Percentiles rank a stretch among this genome's conserved stretches.
Evolutionary conservation across 2,113 vertebrate species (phyloP).

Genomic region (Apodemus sylvaticus): DNA sequence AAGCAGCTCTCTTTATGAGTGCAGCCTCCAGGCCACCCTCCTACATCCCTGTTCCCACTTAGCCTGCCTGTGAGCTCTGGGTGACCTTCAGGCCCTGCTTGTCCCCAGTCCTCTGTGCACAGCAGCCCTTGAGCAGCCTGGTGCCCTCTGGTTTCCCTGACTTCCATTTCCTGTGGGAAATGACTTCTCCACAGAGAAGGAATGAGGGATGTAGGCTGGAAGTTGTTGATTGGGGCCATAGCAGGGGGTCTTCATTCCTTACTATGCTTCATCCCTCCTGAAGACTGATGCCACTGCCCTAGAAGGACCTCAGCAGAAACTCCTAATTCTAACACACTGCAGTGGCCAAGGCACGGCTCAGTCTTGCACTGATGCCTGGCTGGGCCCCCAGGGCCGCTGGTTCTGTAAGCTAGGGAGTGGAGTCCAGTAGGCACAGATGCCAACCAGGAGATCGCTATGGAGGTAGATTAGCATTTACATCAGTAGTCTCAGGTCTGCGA

Average conservation of each 20-base stretch:
- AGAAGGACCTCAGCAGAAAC: not conserved
- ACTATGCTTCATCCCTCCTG: not conserved
- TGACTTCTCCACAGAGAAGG: not conserved
- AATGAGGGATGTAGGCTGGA: not conserved
- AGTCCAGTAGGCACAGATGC: not conserved
- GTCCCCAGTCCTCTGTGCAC: not conserved
- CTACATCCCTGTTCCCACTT: not conserved
- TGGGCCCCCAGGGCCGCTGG: not conserved
- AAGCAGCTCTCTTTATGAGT: not conserved
- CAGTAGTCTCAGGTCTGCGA: not conserved
- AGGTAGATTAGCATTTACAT: not conserved
- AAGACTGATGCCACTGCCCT: not conserved
- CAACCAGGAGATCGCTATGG: not conserved
- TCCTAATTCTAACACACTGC: not conserved
- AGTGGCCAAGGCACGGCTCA: no score
- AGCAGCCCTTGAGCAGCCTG: not conserved
- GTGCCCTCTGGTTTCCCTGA: not conserved
- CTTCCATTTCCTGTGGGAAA: not conserved
- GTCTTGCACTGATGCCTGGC: accelerated
- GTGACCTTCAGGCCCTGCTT: not conserved
- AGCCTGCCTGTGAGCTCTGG: not conserved
- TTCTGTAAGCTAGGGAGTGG: not conserved
- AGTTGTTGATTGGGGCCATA: not conserved
- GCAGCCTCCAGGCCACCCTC: not conserved
- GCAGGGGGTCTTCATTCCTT: not conserved